phyloP scores from a whole-genome alignment of 35 echinoderm and acorn worm species.

The Acanthaster planci region DNA sequence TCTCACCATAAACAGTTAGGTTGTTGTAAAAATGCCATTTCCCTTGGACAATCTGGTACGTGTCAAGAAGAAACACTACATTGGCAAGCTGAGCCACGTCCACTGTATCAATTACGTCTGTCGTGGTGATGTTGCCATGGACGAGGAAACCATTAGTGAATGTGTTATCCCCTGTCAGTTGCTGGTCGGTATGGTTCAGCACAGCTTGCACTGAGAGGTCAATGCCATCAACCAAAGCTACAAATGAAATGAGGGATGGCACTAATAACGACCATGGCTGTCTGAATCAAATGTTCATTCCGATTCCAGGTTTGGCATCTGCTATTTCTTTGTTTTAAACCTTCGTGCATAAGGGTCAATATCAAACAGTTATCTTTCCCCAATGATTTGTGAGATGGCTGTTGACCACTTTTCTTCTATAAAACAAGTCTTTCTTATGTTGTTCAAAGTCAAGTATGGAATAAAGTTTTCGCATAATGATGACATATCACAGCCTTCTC shows the following conservation, averaged over 20 bases:
- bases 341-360: no score
- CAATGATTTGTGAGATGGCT: no score
- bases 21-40: background rate
- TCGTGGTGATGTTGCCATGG: background rate
- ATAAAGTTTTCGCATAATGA: no score
- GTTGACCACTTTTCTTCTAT: no score
- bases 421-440: no score
- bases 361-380: no score
- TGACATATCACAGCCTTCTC: no score
- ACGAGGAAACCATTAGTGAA: background rate
- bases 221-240: background rate
- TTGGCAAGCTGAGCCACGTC: background rate
- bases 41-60: background rate
- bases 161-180: conserved; percentile 11
- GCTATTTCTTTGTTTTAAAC: no score
- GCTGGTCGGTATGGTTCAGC: background rate
- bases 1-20: background rate
- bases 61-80: background rate
- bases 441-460: no score
- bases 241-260: background rate
- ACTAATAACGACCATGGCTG: no score
- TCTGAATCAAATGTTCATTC: no score
- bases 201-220: background rate
- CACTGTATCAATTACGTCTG: background rate
- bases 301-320: no score